Base-by-base conservation (phyloP, 2,888 invertebrate genomes). In the Drosophila yooni region DNA sequence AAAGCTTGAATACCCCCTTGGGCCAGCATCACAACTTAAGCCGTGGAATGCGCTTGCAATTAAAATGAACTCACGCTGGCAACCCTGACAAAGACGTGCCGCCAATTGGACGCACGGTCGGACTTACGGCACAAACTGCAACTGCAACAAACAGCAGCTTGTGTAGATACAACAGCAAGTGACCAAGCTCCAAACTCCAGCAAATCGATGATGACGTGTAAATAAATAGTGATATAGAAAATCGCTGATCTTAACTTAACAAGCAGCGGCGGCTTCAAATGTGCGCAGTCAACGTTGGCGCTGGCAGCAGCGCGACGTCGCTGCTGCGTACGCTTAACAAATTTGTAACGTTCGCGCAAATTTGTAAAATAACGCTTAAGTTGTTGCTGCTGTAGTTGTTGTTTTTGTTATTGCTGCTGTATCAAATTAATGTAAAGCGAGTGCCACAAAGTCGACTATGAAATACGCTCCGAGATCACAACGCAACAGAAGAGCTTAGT, bases 1-100 rank as follows among this genome's bases (percentile, higher is more conserved):
- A 64, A 51, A 71, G 71, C 63, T 68, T 61, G 53, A 75, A 63
- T 75, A 65, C 78, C 75, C 69, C 66, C 58, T 74, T 72, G 76
- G 78, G 78, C 66, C 70, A 21, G 58, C 51, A 54, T 48, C 21
- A 38, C 40, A 48, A 46, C 10, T 6, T 40, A 58, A 46, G 51
- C 71, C 56, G 56, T 70, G 86, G 85, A 86, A 86, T 86, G 86
- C 64, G 67, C 50, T 86, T 77, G 82, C 87, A 88, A 87, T 87
- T 87, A 88, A 87, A 87, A 86, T 86, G 86, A 87, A 87, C 88
- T 88, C 87, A 86, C 81, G 88, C 87, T 87, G 84, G 82, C 84
- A 84, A 84, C 84, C 84, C 84, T 84, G 83, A 84, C 78, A 83
- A 83, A 80, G 82, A 82, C 79, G 76, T 77, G 81, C 77, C 80